Evolutionary conservation across 30 jellyfish, hydroid and myxozoan genomes (phyloP).

Genomic region (Turritopsis dohrnii): DNA sequence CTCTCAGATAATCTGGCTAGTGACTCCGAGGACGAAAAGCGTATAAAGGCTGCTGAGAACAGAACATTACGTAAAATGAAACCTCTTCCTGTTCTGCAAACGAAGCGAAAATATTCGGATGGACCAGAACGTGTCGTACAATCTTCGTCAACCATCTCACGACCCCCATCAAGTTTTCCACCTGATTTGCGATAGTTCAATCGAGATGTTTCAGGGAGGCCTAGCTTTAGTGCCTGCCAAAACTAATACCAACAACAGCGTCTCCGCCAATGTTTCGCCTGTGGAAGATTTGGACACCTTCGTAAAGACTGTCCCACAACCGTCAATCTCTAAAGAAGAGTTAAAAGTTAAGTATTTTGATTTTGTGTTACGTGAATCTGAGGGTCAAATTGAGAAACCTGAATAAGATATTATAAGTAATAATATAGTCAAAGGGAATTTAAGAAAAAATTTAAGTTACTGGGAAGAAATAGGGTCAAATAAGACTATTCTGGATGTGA

Average conservation of each 20-base stretch:
- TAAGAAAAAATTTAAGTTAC: neutral
- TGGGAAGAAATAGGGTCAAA: neutral
- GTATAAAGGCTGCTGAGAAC: conserved; percentile 3
- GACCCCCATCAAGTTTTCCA: neutral
- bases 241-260: neutral
- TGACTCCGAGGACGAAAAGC: neutral
- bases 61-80: neutral
- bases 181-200: neutral
- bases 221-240: neutral
- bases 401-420: neutral
- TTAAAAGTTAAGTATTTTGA: neutral
- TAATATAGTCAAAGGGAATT: neutral
- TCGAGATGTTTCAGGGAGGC: neutral
- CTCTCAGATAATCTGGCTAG: conserved; percentile 2
- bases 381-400: neutral
- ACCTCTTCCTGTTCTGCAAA: neutral
- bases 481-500: neutral
- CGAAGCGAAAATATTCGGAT: neutral
- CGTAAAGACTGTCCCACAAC: neutral
- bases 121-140: neutral
- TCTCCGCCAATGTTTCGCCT: neutral
- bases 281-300: neutral
- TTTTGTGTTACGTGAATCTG: neutral
- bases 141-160: neutral
- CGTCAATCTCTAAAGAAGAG: neutral